These are phyloP conservation scores for Crossaster papposus DNA, from an alignment of 53 echinoderm and acorn worm species.

Conservation along the genomic window DNA sequence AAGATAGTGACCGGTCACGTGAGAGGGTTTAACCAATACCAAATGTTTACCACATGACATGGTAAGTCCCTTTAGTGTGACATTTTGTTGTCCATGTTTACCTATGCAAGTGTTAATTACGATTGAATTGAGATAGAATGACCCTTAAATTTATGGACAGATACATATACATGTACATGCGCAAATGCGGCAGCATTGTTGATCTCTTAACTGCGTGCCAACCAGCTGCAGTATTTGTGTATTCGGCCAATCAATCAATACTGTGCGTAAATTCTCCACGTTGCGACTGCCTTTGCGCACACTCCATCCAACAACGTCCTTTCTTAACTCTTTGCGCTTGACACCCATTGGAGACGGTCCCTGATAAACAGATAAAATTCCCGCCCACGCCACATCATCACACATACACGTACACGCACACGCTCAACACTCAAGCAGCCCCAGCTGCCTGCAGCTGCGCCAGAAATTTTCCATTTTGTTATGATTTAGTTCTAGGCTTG, in stretches of 20 bases:
- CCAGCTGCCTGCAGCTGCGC: constrained; percentile 26
- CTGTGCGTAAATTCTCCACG: constrained; percentile 14
- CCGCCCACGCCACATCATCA: constrained; percentile 29
- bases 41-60: too few species aligned
- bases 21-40: too few species aligned
- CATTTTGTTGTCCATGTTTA: too few species aligned
- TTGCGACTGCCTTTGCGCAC: constrained; percentile 2
- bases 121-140: too few species aligned
- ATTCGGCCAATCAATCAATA: constrained; percentile 19
- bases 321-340: not conserved
- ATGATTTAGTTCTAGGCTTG: constrained; percentile 43
- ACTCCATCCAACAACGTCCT: not conserved
- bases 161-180: too few species aligned
- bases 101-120: too few species aligned
- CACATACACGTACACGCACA: not conserved
- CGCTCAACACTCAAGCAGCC: not conserved
- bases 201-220: not conserved
- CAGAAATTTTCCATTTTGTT: constrained; percentile 58
- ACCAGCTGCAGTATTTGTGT: too few species aligned
- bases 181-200: too few species aligned
- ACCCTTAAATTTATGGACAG: too few species aligned
- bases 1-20: too few species aligned
- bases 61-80: too few species aligned
- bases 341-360: constrained; percentile 8
- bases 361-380: constrained; percentile 27